phyloP scores from a whole-genome alignment of 2,113 vertebrate genomes.

The Acrocephalus arundinaceus region DNA sequence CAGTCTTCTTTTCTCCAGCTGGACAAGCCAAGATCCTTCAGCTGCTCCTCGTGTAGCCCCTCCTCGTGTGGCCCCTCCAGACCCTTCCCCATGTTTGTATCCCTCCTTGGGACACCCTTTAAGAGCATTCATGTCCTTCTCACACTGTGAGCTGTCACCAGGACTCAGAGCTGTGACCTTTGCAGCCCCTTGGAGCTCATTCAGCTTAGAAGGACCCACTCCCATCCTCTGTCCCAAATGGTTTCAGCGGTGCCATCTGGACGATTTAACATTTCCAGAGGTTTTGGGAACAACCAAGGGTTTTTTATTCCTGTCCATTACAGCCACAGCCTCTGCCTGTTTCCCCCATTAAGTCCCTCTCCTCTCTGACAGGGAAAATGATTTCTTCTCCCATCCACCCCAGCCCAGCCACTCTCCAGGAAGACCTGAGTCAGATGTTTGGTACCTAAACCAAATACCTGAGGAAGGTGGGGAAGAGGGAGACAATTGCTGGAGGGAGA shows the following conservation, averaged over 20 bases:
- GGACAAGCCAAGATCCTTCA: not conserved
- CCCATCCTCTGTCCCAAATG: not conserved
- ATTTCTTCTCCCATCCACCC: not conserved
- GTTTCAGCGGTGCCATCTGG: not conserved
- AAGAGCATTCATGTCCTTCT: not conserved
- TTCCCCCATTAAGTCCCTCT: not conserved
- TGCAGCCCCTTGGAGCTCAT: not conserved
- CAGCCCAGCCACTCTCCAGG: conserved; percentile 10
- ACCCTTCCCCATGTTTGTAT: not conserved
- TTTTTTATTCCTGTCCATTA: not conserved
- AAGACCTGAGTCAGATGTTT: conserved; percentile 67
- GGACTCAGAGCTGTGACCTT: not conserved
- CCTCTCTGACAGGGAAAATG: not conserved
- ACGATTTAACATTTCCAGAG: not conserved
- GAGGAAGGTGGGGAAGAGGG: conserved; percentile 62
- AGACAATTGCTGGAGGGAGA: conserved; percentile 67
- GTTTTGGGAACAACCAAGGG: not conserved
- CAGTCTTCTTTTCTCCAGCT: not conserved
- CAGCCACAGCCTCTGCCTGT: not conserved
- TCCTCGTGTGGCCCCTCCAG: not conserved
- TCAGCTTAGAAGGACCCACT: not conserved
- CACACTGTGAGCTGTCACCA: not conserved
- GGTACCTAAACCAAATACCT: conserved; percentile 67
- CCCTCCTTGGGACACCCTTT: not conserved
- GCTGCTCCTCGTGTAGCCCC: too few relatives aligned